Base-by-base conservation (phyloP, 2,797 vertebrate species). In the Intellagama lesueurii region DNA sequence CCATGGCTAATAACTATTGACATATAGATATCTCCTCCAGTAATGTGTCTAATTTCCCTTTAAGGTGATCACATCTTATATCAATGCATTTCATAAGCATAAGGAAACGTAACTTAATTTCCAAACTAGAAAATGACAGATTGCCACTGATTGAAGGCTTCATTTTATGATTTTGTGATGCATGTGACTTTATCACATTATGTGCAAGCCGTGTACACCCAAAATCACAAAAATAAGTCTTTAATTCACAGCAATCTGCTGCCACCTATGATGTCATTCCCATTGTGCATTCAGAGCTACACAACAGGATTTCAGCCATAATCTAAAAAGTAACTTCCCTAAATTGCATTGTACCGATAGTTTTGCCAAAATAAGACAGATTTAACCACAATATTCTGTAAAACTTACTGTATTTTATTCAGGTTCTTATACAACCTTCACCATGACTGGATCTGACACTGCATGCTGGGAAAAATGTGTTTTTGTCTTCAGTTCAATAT, bases 391-490 rank as follows among this genome's bases (percentile, higher is more conserved):
- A 7, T n/a, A 26, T 66, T 60, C 82, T 24, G 66, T 28, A 52
- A 60, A n/a, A 14, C 30, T 70, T 80, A 68, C 66, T 52, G n/a
- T 32, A 89, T 79, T 89, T 85, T 85, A 80, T 85, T 89, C 47
- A 85, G 44, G 22, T 72, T 73, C 77, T 70, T 73, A 89, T 80
- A 72, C 7, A 16, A 0, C 4, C n/a, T 3, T 70, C 66, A 26
- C 44, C 69, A 64, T 17, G 30, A 75, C 30, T n/a, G 30, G 66
- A 85, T 88, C 70, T 32, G 73, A 82, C 24, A 35, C 56, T 32
- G 14, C 68, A 89, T 73, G 32, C 24, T 30, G 40, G 35, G 56
- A 4, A 28, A 56, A 77, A 68, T 82, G 87, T 60, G 40, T 52
- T 49, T 44, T 66, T 40, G 17, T n/a, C 87, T 72, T 88, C 40